phyloP scores from a whole-genome alignment of 1,140 invertebrate species.

The Hycleus cichorii region DNA sequence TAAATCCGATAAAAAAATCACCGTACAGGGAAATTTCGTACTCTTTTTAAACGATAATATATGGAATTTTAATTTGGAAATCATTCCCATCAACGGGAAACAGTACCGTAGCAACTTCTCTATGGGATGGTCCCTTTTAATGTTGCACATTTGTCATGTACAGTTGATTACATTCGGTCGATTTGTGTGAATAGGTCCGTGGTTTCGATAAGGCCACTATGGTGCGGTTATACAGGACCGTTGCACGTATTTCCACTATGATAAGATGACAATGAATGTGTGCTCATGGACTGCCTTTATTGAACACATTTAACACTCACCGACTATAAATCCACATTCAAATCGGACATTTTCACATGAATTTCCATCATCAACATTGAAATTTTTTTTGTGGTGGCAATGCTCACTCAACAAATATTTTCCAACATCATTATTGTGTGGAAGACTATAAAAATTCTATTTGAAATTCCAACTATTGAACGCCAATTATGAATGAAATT shows the following conservation, averaged over 20 bases:
- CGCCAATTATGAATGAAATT: too few species aligned
- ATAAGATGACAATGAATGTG: conserved; percentile 28
- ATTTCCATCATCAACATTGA: too few species aligned
- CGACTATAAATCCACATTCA: conserved; percentile 7
- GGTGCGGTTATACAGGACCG: conserved; percentile 18
- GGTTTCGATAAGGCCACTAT: conserved; percentile 25
- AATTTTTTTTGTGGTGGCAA: too few species aligned
- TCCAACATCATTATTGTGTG: too few species aligned
- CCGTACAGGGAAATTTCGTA: too few species aligned
- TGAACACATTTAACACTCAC: conserved; percentile 12
- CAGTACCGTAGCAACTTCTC: conserved; percentile 2
- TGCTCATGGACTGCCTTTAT: conserved; percentile 16
- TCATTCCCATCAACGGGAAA: background rate
- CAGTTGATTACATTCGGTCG: conserved; percentile 31
- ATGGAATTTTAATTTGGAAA: too few species aligned
- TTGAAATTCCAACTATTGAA: too few species aligned
- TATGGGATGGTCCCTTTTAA: conserved; percentile 19
- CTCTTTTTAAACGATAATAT: too few species aligned
- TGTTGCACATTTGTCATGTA: conserved; percentile 31
- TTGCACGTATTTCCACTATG: conserved; percentile 17
- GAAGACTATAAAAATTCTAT: too few species aligned
- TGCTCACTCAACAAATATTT: too few species aligned
- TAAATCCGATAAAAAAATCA: too few species aligned
- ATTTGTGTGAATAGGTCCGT: conserved; percentile 29
- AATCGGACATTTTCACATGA: background rate